A percentile compares a stretch with the other conserved stretches of the same genome.
These are phyloP conservation scores for Myotis daubentonii DNA, from an alignment of 2,797 vertebrate genomes.

Conservation along the genomic window DNA sequence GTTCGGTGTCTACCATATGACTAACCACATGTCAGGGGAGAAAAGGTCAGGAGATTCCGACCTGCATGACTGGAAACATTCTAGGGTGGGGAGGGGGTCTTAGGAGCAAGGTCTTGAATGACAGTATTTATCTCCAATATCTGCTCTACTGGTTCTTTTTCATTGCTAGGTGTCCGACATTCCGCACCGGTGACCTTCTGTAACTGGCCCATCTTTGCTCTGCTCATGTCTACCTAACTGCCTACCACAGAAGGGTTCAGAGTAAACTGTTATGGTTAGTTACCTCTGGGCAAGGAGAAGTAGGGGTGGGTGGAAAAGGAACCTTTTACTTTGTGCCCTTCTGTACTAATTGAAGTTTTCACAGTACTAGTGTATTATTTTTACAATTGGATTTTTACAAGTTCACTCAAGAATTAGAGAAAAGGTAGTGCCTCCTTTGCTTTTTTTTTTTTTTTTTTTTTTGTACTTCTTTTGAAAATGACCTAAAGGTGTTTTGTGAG, in stretches of 20 bases:
- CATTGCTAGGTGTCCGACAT: too few species aligned
- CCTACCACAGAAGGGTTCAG: background rate
- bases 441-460: background rate
- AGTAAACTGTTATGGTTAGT: background rate
- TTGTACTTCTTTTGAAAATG: slow-evolving; percentile 13
- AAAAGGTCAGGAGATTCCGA: too few species aligned
- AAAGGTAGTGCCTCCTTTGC: background rate
- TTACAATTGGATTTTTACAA: background rate
- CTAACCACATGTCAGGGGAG: too few species aligned
- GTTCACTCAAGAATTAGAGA: background rate
- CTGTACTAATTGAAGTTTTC: background rate
- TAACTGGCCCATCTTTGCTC: too few species aligned
- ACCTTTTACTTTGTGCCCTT: background rate
- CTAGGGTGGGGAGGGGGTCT: too few species aligned
- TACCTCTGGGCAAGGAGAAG: background rate
- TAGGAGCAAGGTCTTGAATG: too few species aligned
- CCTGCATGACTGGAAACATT: too few species aligned
- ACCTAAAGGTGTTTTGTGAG: background rate
- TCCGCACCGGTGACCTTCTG: too few species aligned
- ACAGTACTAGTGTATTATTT: background rate
- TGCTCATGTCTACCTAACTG: too few species aligned
- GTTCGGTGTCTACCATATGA: too few species aligned
- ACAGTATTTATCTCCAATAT: too few species aligned
- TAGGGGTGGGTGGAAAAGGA: accelerated
- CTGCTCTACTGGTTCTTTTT: too few species aligned